Evolutionary conservation across 2,888 invertebrate species (phyloP).

Genomic region (Nephrotoma appendiculata): DNA sequence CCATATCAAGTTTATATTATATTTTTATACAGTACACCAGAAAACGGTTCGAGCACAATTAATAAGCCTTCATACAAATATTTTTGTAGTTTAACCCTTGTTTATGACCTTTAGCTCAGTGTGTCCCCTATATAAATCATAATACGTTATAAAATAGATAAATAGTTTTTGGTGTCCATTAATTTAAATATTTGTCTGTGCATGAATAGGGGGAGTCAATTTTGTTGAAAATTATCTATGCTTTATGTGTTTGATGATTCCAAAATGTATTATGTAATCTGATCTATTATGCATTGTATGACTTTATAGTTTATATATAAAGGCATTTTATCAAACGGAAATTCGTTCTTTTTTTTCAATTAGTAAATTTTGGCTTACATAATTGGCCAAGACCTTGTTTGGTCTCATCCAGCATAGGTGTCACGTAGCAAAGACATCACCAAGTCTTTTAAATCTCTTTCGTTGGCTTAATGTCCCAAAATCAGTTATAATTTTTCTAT

Average conservation of each 20-base stretch:
- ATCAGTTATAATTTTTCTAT: too few relatives aligned
- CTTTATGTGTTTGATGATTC: not conserved
- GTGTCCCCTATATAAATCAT: not conserved
- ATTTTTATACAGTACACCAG: not conserved
- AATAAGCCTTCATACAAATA: not conserved
- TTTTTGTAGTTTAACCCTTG: not conserved
- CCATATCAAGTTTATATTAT: not conserved
- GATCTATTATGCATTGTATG: too few relatives aligned
- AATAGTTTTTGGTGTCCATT: not conserved
- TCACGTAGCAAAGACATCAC: too few relatives aligned
- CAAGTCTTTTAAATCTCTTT: too few relatives aligned
- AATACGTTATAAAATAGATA: not conserved
- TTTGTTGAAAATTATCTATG: not conserved
- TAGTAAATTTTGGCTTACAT: too few relatives aligned
- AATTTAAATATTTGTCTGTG: not conserved
- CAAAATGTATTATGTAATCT: too few relatives aligned
- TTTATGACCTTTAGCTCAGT: not conserved
- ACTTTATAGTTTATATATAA: too few relatives aligned
- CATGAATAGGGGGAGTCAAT: not conserved
- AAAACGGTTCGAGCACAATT: not conserved
- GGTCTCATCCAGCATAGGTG: too few relatives aligned
- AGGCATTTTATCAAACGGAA: too few relatives aligned
- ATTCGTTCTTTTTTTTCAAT: too few relatives aligned
- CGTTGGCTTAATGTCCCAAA: too few relatives aligned
- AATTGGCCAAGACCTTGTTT: too few relatives aligned